Conservation (phyloP, 1,140 invertebrate species). For the Drosophila repletoides region DNA sequence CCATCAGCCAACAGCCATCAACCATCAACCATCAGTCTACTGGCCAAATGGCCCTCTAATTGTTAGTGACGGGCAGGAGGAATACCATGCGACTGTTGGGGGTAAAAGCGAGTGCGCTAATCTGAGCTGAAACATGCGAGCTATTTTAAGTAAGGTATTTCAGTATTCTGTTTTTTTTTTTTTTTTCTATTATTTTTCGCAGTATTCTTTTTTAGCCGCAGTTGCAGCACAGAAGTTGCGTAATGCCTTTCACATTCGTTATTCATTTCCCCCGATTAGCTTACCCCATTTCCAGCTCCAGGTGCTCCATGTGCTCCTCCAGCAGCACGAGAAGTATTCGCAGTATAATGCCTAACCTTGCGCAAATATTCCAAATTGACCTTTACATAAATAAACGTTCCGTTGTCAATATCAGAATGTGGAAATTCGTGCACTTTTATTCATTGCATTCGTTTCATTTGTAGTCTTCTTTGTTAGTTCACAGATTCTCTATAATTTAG, state of each 20-base stretch:
- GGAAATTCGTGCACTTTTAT: conserved; percentile 53
- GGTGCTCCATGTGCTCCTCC: neutral
- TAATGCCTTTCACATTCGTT: conserved; percentile 32
- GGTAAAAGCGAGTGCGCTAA: conserved; percentile 10
- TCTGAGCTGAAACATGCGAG: conserved; percentile 16
- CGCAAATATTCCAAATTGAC: conserved; percentile 76
- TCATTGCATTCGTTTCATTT: conserved; percentile 31
- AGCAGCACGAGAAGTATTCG: conserved; percentile 2
- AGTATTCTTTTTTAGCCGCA: no score
- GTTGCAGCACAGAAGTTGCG: no score
- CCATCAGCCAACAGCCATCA: no score
- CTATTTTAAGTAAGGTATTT: conserved; percentile 25
- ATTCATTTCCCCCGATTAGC: conserved; percentile 44
- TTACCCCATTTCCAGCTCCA: conserved; percentile 1
- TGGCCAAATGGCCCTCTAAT: conserved; percentile 28
- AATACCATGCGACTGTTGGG: neutral
- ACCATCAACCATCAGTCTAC: conserved; percentile 27
- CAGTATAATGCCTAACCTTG: conserved; percentile 72
- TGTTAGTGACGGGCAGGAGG: conserved; percentile 17
- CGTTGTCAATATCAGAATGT: conserved; percentile 30
- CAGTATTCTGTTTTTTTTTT: conserved; percentile 8
- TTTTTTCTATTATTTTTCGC: no score
- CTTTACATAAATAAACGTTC: conserved; percentile 73
- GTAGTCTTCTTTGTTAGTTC: no score
- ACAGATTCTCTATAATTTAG: no score